Evolutionary conservation across 2,113 vertebrate genomes (phyloP), one percentile per base, ranked within the genome.

Genomic region (Oryzias woworae): DNA sequence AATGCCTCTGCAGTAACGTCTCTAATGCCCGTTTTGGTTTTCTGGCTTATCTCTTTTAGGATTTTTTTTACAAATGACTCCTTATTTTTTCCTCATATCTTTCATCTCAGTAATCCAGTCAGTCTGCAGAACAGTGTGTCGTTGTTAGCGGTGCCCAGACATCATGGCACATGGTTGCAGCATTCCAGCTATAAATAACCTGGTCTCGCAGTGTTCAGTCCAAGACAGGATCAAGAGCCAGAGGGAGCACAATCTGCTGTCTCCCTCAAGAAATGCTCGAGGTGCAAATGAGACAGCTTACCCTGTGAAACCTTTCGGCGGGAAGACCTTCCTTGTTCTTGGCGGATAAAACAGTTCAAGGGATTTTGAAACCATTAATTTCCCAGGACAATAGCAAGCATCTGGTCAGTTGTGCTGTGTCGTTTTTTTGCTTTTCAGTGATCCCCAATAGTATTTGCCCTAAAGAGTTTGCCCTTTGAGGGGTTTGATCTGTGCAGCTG

Each of bases 201-300:
- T 1, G 48, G 84, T 82, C 84, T 88, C 62, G 41, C 69, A 47
- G 77, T 42, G 67, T 65, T 73, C 75, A 4, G 74, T 83, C 81
- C 79, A 86, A 85, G 81, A 72, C 78, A 52, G 69, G 69, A 70
- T 73, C 2, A 44, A 68, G 74, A 80, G 78, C 83, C 82, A 89
- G 80, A 85, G 83, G 82, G 86, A 85, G 69, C 41, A 81, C 87
- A 88, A 85, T 87, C 87, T 90, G 88, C 71, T 48, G 80, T 87
- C 86, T 87, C 80, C 83, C 78, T 78, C 74, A 59, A 81, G 85
- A 77, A 57, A 73, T 23, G 75, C 81, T 83, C 4, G 14, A 80
- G 68, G 73, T 50, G 64, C 70, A 57, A 84, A 85, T 79, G 53
- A 69, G 66, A 68, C 50, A 31, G 71, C 47, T 64, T 42, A 74